phyloP scores from a whole-genome alignment of 2,113 vertebrate species.

The Anarhynchus alexandrinus region DNA sequence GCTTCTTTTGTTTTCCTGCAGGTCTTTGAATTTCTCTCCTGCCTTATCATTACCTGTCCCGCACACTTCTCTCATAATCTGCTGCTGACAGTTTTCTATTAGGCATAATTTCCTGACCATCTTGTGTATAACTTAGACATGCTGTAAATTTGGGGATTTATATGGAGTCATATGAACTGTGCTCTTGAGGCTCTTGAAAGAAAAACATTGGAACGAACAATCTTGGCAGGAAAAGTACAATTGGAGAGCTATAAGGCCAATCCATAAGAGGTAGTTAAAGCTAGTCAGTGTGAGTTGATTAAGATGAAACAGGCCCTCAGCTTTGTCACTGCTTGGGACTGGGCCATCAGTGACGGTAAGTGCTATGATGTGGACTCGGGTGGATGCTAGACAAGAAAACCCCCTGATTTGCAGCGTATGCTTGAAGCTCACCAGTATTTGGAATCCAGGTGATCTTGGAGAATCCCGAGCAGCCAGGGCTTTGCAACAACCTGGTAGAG shows the following conservation, averaged over 20 bases:
- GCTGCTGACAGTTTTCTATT: slow-evolving; percentile 52
- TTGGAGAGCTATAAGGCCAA: slow-evolving; percentile 7
- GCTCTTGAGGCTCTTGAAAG: slow-evolving; percentile 47
- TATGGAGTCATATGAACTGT: not conserved
- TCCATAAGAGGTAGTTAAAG: not conserved
- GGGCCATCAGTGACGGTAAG: not conserved
- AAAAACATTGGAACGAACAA: not conserved
- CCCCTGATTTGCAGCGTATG: not conserved
- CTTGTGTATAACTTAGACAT: slow-evolving; percentile 38
- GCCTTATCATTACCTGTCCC: not conserved
- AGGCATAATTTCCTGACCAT: slow-evolving; percentile 53
- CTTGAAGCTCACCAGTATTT: not conserved
- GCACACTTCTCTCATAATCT: slow-evolving; percentile 28
- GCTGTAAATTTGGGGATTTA: slow-evolving; percentile 54
- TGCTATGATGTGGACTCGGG: not conserved
- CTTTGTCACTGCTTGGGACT: slow-evolving; percentile 5
- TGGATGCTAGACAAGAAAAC: not conserved
- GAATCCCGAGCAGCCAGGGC: not conserved
- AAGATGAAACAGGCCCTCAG: slow-evolving; percentile 8
- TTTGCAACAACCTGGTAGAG: not conserved
- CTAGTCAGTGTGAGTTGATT: slow-evolving; percentile 17
- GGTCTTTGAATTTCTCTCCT: not conserved
- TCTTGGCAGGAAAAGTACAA: slow-evolving; percentile 34
- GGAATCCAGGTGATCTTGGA: not conserved
- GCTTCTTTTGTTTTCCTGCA: not conserved